These are phyloP conservation scores for Brachyalestes nurse DNA, from an alignment of 2,797 vertebrate species.

Conservation along the genomic window DNA sequence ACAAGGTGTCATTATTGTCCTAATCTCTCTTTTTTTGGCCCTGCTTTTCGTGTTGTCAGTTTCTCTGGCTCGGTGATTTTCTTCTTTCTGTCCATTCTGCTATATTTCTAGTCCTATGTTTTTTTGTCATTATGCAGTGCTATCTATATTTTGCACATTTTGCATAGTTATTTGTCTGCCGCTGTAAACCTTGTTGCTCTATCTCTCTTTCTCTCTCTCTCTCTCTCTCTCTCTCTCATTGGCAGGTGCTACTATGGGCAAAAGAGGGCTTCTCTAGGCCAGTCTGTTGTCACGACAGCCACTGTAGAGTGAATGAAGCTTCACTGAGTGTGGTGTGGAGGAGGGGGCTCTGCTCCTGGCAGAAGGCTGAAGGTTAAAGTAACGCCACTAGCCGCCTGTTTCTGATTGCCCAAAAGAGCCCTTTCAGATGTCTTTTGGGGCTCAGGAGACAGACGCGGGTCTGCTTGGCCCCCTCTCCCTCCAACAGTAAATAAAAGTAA, in stretches of 20 bases:
- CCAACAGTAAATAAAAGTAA: slow-evolving; percentile 50
- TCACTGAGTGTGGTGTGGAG: neutral
- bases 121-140: neutral
- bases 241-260: slow-evolving; percentile 48
- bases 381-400: slow-evolving; percentile 42
- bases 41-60: slow-evolving; percentile 5
- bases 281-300: slow-evolving; percentile 31
- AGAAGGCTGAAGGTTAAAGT: slow-evolving; percentile 47
- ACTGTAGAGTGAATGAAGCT: slow-evolving; percentile 49
- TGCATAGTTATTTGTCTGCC: slow-evolving; percentile 2
- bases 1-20: slow-evolving; percentile 57
- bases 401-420: slow-evolving; percentile 41
- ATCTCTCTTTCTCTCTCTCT: slow-evolving; percentile 1
- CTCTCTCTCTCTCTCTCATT: neutral
- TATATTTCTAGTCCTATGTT: neutral
- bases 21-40: slow-evolving; percentile 35
- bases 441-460: slow-evolving; percentile 35
- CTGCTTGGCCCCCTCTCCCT: slow-evolving; percentile 30
- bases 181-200: neutral
- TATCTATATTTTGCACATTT: neutral
- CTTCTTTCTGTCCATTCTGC: neutral
- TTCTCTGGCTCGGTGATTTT: slow-evolving; percentile 26
- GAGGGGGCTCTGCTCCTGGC: slow-evolving; percentile 10
- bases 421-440: slow-evolving; percentile 47
- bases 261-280: neutral